A percentile compares a stretch with the other conserved stretches of the same genome.
Evolutionary conservation across 2,888 invertebrate species (phyloP).

Genomic region (Bursaphelenchus okinawaensis): DNA sequence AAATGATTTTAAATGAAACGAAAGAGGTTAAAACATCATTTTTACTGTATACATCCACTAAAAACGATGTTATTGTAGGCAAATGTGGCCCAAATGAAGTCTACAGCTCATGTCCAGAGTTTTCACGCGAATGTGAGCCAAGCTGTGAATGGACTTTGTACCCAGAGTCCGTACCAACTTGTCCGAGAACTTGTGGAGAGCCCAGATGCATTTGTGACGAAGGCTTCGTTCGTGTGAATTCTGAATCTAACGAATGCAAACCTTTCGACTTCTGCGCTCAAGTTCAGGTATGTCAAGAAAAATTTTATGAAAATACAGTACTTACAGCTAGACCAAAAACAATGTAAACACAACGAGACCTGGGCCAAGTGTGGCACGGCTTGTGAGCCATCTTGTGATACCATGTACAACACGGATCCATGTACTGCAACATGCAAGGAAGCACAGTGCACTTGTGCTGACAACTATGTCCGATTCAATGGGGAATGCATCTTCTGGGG

Average conservation of each 20-base stretch:
- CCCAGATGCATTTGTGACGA: conserved; percentile 44
- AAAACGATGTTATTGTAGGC: neutral
- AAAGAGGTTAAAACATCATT: neutral
- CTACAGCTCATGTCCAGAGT: conserved; percentile 49
- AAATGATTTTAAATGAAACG: neutral
- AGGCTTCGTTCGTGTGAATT: conserved; percentile 46
- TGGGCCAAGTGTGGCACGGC: conserved; percentile 55
- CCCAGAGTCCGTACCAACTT: conserved; percentile 39
- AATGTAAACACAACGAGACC: conserved; percentile 46
- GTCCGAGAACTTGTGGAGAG: conserved; percentile 30
- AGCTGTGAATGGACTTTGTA: conserved; percentile 53
- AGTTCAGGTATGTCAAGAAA: conserved; percentile 5
- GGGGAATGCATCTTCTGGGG: conserved; percentile 53
- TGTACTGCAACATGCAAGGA: conserved; percentile 47
- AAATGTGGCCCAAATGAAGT: conserved; percentile 49
- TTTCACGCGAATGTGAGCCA: conserved; percentile 48
- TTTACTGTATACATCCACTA: neutral
- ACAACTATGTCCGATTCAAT: conserved; percentile 51
- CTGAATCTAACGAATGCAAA: conserved; percentile 43
- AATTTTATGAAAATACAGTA: neutral
- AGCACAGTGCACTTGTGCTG: conserved; percentile 53
- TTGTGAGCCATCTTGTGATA: conserved; percentile 48
- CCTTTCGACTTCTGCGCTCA: conserved; percentile 53
- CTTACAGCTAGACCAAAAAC: conserved; percentile 11
- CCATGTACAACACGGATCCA: conserved; percentile 36